Base-by-base conservation (phyloP, 1,140 invertebrate species). In the Drosophila ficusphila region DNA sequence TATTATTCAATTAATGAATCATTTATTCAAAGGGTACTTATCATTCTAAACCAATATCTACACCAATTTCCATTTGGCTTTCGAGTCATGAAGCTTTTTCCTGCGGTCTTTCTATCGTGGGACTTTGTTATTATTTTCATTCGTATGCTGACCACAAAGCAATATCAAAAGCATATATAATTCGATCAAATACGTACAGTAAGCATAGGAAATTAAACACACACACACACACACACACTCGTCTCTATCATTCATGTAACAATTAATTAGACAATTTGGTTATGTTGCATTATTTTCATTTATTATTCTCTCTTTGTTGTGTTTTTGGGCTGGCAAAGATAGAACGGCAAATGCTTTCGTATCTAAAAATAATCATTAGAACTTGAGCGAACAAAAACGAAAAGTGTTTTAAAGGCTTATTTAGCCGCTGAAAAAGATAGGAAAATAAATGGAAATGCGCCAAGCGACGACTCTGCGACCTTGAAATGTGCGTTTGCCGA, bases 301-400 rank as follows among this genome's bases (percentile, higher is more conserved):
- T 52, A 41, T 31, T 19, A 34, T 5, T 16, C 36, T n/a, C n/a
- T 21, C 21, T 56, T 60, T 56, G 56, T 61, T 68, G 27, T 56
- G n/a, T 21, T 65, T 42, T 61, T 39, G 27, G 34, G 23, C 29
- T 61, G 38, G 47, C 46, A 36, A 57, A 72, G 7, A 53, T 18
- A 39, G 42, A 70, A 18, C 14, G 14, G n/a, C 12, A 5, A 29
- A 67, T 41, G 36, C 5, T 60, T 58, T 67, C 62, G 64, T 76
- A 65, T 69, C 81, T 86, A 86, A 77, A 86, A 86, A 86, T 86
- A 86, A 74, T 41, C 53, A 76, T 74, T 70, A 86, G 82, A 86
- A 88, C 62, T 69, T 76, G 76, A 76, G 81, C 81, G n/a, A n/a
- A n/a, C 81, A 86, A 88, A 79, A 83, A 58, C 46, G 16, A 67